Base-by-base conservation (phyloP, 2,888 invertebrate species). In the Stictocephala bisonia region DNA sequence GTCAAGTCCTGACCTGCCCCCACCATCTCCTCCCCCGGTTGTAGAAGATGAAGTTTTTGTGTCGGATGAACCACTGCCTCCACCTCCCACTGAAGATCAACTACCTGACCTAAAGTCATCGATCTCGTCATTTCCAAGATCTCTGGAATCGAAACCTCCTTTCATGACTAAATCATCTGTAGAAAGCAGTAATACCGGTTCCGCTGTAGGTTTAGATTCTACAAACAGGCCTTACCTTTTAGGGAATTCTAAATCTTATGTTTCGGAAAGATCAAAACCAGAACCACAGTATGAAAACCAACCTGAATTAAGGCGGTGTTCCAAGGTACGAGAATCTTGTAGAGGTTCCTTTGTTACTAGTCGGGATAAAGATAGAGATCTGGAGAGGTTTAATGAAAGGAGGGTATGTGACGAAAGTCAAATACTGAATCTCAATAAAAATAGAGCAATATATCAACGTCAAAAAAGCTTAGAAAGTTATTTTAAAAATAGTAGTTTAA, bases 21-120 rank as follows among this genome's bases (percentile, higher is more conserved):
- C 88, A 0, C 89, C 90, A 0, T 89, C 90, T 1, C 89, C 90
- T 3, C 89, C 90, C 0, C 87, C 87, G 0, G 86, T 88, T 29
- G 82, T 87, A 6, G 88, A 88, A 78, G 86, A 87, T 74, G 89
- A 89, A 78, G 87, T 88, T 18, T 83, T 87, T 74, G 85, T 86
- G 72, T 87, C 86, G 78, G 90, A 90, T 79, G 90, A 90, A 78
- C 90, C 90, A 6, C 83, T 90, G 71, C 90, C 90, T 9, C 90
- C 90, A 2, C 90, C 90, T 2, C 90, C 90, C 0, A 86, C 76
- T n/a, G 78, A 77, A 26, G 76, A 72, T n/a, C 74, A 72, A 56
- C 48, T 71, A 41, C 75, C 56, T 68, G 71, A 50, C 44, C 3
- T 58, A n/a, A 58, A 58, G 31, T n/a, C 60, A 40, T 2, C 41